Conservation (phyloP, 2,113 vertebrate species). For the Pseudolaguvia tuberculata region DNA sequence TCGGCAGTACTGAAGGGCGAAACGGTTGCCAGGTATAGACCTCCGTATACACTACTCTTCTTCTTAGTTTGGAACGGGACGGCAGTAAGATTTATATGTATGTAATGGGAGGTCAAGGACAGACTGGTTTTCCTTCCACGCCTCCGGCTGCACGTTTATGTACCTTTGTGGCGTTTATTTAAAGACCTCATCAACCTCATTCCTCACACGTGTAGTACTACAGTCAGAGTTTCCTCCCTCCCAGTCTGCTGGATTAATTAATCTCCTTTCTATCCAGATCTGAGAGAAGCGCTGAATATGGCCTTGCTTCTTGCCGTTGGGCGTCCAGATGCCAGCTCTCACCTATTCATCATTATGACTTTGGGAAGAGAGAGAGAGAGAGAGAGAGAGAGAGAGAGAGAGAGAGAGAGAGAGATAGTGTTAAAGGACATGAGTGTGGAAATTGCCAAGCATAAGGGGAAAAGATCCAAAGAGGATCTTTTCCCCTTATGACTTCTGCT, state of each 20-base stretch:
- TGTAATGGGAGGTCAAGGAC: constrained; percentile 19
- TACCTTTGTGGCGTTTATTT: constrained; percentile 71
- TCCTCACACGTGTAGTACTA: constrained; percentile 28
- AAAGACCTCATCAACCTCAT: constrained; percentile 63
- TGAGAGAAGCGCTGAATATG: constrained; percentile 63
- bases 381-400: constrained; percentile 25
- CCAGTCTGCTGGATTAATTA: constrained; percentile 72
- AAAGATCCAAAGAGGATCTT: constrained; percentile 45
- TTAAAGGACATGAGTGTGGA: constrained; percentile 27
- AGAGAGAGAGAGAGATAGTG: constrained; percentile 9
- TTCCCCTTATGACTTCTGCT: constrained; percentile 56
- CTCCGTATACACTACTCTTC: constrained; percentile 35
- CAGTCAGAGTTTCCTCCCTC: constrained; percentile 54
- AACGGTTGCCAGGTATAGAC: constrained; percentile 30
- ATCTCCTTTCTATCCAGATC: constrained; percentile 62
- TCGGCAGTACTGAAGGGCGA: constrained; percentile 39
- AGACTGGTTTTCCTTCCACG: constrained; percentile 46
- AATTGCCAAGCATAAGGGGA: constrained; percentile 47
- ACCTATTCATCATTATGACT: constrained; percentile 71
- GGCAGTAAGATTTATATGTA: constrained; percentile 24
- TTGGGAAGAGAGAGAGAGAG: constrained; percentile 51
- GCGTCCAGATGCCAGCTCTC: constrained; percentile 63
- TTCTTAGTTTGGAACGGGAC: constrained; percentile 22
- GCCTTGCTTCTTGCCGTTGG: constrained; percentile 65
- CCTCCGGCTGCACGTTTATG: constrained; percentile 66